phyloP scores from a whole-genome alignment of 2,888 invertebrate genomes.

The Petrolisthes manimaculis region DNA sequence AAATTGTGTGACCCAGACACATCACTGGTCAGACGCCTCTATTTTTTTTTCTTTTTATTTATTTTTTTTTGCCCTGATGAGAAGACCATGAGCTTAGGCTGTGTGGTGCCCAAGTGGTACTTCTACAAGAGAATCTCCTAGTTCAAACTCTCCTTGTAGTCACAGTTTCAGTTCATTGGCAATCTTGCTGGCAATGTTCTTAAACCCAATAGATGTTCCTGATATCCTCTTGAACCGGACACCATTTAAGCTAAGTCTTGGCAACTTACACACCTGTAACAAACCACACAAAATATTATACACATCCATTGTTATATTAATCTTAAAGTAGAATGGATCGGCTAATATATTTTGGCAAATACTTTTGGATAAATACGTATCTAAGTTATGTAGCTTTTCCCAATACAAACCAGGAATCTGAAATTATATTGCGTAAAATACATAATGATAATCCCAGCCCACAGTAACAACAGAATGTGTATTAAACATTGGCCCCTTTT shows the following conservation, averaged over 20 bases:
- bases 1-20: conserved; percentile 58
- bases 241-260: conserved; percentile 96
- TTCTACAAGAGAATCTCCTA: conserved; percentile 59
- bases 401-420: too few species aligned
- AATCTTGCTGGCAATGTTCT: conserved; percentile 99
- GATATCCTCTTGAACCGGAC: conserved; percentile 98
- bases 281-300: background rate
- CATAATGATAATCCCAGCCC: too few species aligned
- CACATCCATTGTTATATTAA: too few species aligned
- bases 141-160: conserved; percentile 74
- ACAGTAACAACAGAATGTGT: too few species aligned
- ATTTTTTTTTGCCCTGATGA: conserved; percentile 30
- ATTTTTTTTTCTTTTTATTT: background rate
- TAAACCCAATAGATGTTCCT: conserved; percentile 97
- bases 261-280: conserved; percentile 91
- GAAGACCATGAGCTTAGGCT: conserved; percentile 41
- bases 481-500: too few species aligned
- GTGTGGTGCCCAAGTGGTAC: conserved; percentile 58
- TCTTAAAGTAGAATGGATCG: too few species aligned
- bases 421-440: too few species aligned
- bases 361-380: too few species aligned
- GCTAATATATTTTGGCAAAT: too few species aligned
- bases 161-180: conserved; percentile 99
- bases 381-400: too few species aligned
- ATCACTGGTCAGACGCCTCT: conserved; percentile 55